phyloP scores from a whole-genome alignment of 2,113 vertebrate species.

The Peromyscus californicus region DNA sequence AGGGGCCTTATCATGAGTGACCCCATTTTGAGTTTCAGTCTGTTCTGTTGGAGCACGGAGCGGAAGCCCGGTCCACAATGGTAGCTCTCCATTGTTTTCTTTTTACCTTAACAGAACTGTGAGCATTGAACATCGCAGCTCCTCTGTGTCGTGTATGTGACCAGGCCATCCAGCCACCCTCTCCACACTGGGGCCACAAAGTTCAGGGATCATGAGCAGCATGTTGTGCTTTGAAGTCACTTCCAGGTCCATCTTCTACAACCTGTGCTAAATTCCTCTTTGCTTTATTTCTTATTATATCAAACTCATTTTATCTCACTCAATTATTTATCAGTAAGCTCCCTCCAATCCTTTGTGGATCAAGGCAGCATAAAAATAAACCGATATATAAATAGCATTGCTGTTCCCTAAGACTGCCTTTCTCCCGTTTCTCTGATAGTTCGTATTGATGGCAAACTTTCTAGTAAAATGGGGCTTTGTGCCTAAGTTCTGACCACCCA shows the following conservation, averaged over 20 bases:
- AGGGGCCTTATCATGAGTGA: too few relatives aligned
- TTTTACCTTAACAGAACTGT: not conserved
- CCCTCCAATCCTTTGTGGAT: not conserved
- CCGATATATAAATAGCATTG: not conserved
- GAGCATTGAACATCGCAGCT: not conserved
- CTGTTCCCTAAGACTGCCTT: not conserved
- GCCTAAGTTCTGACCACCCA: not conserved
- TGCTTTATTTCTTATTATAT: slow-evolving; percentile 12
- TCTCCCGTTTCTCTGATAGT: not conserved
- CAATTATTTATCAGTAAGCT: not conserved
- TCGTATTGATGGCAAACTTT: not conserved
- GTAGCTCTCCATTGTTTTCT: not conserved
- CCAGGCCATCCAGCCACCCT: not conserved
- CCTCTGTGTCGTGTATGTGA: not conserved
- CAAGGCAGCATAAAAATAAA: not conserved
- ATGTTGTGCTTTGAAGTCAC: not conserved
- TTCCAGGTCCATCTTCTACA: not conserved
- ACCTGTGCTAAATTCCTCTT: not conserved
- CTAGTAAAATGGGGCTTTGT: not conserved
- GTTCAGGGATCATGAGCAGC: not conserved
- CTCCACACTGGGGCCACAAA: not conserved
- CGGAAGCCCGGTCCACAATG: not conserved
- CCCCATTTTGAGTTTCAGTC: not conserved
- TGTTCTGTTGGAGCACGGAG: not conserved
- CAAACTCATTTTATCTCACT: not conserved